Base-by-base conservation (phyloP, 2,113 vertebrate genomes). In the Prochilodus magdalenae region DNA sequence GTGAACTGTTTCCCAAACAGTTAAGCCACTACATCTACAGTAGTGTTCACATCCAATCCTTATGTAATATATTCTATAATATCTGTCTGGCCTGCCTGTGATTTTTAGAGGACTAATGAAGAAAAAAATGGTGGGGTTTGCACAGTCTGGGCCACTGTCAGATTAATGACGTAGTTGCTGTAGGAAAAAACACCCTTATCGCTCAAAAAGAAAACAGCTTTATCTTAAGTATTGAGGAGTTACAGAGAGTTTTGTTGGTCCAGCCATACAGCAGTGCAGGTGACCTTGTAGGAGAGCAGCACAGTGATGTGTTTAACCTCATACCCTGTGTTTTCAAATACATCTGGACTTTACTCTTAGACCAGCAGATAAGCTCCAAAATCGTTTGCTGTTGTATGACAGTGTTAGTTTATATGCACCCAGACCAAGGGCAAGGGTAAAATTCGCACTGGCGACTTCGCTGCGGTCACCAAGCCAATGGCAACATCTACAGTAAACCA, bases 261-360 rank as follows among this genome's bases (percentile, higher is more conserved):
- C 67, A 77, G 73, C 51, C 75, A 24, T 73, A 36, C 53, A 53
- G 66, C 79, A 86, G 87, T 47, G 44, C 66, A 10, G 57, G 47
- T 90, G 91, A 93, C 90, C 90, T 92, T 93, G 88, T 80, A 60
- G 55, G 59, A 81, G 62, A 75, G 51, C 51, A 80, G 78, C 60
- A 55, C 36, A 44, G 44, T 49, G 55, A 81, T 81, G 73, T 85
- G 78, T 77, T 83, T 75, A 79, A 79, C 79, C 65, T 85, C 65
- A 67, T 15, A 77, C 36, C 55, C 33, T 60, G n/a, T 57, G 55
- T 67, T 67, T 79, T 84, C 15, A 29, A 66, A 30, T 27, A 55
- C 16, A 57, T 60, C 65, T 51, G 51, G 71, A 62, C 62, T 75
- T 82, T 69, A 55, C 51, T 62, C 74, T 44, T 6, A 14, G 66